These are phyloP conservation scores for Pelobates cultripes DNA, from an alignment of 2,797 vertebrate genomes.

Conservation along the genomic window DNA sequence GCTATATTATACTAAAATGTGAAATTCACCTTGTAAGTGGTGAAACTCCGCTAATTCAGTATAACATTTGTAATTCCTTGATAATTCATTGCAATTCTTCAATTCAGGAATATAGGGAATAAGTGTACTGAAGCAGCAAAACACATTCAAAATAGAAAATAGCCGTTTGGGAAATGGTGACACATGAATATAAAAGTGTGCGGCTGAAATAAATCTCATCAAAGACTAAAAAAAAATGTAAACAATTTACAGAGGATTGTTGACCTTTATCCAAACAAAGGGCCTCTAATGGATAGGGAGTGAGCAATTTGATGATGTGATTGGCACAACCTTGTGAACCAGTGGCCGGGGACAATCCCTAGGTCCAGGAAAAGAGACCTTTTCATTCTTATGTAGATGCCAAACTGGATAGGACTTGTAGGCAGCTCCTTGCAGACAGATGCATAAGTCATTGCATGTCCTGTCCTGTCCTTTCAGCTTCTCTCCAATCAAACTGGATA, in stretches of 20 bases:
- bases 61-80: too few species aligned
- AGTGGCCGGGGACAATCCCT: background rate
- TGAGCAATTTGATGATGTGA: background rate
- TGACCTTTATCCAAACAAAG: background rate
- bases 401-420: slow-evolving; percentile 39
- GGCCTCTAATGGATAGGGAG: background rate
- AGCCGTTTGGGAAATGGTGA: too few species aligned
- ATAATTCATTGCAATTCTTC: too few species aligned
- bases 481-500: slow-evolving; percentile 11
- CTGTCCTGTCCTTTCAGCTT: slow-evolving; percentile 32
- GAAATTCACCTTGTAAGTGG: too few species aligned
- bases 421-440: slow-evolving; percentile 9
- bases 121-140: too few species aligned
- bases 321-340: background rate
- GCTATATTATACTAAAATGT: too few species aligned
- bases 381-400: slow-evolving; percentile 27
- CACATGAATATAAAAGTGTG: too few species aligned
- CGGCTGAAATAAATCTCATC: background rate
- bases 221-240: background rate
- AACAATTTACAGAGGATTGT: background rate
- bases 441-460: slow-evolving; percentile 23
- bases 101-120: too few species aligned
- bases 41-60: too few species aligned
- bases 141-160: too few species aligned
- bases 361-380: background rate